Percentiles rank a stretch among this genome's conserved stretches.
These are phyloP conservation scores for Andrena dorsata DNA, from an alignment of 2,888 invertebrate species.

Conservation along the genomic window DNA sequence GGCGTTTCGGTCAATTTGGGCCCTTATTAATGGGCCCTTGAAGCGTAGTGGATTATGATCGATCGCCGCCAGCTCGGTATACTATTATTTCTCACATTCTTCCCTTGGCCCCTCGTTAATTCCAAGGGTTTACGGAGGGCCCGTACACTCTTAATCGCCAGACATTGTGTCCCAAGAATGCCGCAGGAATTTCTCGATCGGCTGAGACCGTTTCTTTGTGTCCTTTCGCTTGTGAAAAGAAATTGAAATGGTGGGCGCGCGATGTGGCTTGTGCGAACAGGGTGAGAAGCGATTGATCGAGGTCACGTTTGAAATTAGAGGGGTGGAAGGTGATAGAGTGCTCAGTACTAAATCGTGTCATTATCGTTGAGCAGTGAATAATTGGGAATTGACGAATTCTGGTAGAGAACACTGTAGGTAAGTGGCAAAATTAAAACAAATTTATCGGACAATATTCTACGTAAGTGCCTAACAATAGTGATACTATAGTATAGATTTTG, in stretches of 20 bases:
- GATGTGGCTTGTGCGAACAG: slow-evolving; percentile 12
- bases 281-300: neutral
- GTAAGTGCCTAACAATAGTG: too few relatives aligned
- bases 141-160: slow-evolving; percentile 45
- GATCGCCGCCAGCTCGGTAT: slow-evolving; percentile 53
- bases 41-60: slow-evolving; percentile 61
- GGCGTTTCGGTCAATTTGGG: slow-evolving; percentile 46
- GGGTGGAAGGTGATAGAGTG: neutral
- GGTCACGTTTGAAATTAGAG: neutral
- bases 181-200: slow-evolving; percentile 19
- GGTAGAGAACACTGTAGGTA: neutral
- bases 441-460: too few relatives aligned
- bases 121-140: slow-evolving; percentile 49
- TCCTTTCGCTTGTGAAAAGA: slow-evolving; percentile 38
- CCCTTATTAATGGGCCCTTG: slow-evolving; percentile 63
- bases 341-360: neutral
- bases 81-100: slow-evolving; percentile 60
- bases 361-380: neutral
- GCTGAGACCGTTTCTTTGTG: slow-evolving; percentile 37
- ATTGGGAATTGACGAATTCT: neutral
- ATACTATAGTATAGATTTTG: too few relatives aligned
- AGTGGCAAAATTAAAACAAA: too few relatives aligned
- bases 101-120: slow-evolving; percentile 46
- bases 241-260: slow-evolving; percentile 25
- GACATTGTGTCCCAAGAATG: slow-evolving; percentile 51